These are phyloP conservation scores for Naso thynnoides DNA, from an alignment of 2,797 vertebrate species.

Conservation along the genomic window DNA sequence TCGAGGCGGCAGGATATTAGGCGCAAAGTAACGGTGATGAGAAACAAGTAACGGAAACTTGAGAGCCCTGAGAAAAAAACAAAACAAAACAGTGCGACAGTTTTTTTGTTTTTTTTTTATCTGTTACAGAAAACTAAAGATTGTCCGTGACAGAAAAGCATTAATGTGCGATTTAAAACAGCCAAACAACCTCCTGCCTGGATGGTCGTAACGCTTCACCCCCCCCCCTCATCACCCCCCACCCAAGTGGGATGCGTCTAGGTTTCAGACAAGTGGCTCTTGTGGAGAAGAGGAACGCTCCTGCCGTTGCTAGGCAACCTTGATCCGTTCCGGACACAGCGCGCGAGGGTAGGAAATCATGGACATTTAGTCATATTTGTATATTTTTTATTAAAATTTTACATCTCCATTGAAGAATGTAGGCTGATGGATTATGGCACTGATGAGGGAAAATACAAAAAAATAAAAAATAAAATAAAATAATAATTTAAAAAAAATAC, in stretches of 20 bases:
- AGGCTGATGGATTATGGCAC: not conserved
- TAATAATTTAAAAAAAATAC: not conserved
- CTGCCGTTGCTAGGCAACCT: slow-evolving; percentile 71
- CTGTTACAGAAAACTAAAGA: slow-evolving; percentile 17
- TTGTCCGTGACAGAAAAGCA: slow-evolving; percentile 28
- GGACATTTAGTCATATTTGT: not conserved
- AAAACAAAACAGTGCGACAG: slow-evolving; percentile 16
- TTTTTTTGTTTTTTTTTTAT: slow-evolving; percentile 27
- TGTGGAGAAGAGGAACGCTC: slow-evolving; percentile 55
- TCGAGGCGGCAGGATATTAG: slow-evolving; percentile 53
- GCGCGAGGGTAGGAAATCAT: slow-evolving; percentile 17
- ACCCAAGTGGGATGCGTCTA: slow-evolving; percentile 52
- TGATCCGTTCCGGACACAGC: slow-evolving; percentile 30
- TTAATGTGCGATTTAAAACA: slow-evolving; percentile 40
- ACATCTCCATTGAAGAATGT: not conserved
- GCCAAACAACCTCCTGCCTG: slow-evolving; percentile 38
- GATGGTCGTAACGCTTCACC: slow-evolving; percentile 33
- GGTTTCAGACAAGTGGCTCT: slow-evolving; percentile 75
- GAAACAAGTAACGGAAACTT: slow-evolving; percentile 48
- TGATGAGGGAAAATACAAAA: not conserved
- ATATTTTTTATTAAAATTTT: not conserved
- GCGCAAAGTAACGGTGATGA: slow-evolving; percentile 44
- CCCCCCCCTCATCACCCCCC: slow-evolving; percentile 34
- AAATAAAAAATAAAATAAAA: not conserved
- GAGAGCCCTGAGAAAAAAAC: not conserved